A percentile compares a stretch with the other conserved stretches of the same genome.
Evolutionary conservation across 2,888 invertebrate species (phyloP).

Genomic region (Pelosia muscerda): DNA sequence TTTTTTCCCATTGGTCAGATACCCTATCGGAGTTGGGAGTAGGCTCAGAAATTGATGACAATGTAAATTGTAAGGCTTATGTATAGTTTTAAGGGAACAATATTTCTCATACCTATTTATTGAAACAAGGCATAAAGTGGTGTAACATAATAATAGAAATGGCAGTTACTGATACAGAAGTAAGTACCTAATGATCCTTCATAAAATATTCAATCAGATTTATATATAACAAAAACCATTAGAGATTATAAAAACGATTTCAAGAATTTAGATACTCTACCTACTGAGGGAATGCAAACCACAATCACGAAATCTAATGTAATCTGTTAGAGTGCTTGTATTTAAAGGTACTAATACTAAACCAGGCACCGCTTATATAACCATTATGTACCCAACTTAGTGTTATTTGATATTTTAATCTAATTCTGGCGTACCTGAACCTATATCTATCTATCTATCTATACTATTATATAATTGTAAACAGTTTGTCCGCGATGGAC

Average conservation of each 20-base stretch:
- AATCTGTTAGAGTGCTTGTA: slow-evolving; percentile 5
- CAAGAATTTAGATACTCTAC: neutral
- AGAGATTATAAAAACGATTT: neutral
- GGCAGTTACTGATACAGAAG: neutral
- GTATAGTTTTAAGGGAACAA: too few species aligned
- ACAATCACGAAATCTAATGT: neutral
- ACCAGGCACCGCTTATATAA: neutral
- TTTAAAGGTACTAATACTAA: neutral
- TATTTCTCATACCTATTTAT: too few species aligned
- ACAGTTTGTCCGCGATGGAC: too few species aligned
- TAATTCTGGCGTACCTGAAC: neutral
- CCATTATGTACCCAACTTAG: neutral
- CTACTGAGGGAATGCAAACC: neutral
- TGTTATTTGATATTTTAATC: neutral
- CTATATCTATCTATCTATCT: too few species aligned
- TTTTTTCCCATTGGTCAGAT: too few species aligned
- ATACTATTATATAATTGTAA: too few species aligned
- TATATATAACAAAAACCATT: neutral
- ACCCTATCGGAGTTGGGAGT: too few species aligned
- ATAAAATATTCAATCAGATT: slow-evolving; percentile 3
- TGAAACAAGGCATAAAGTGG: too few species aligned
- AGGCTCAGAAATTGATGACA: too few species aligned
- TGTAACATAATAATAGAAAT: neutral
- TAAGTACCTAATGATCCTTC: too few species aligned
- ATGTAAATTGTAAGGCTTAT: too few species aligned